Evolutionary conservation across 2,888 invertebrate species (phyloP), one percentile per base, ranked within the genome.

Genomic region (Drosophila borborema): DNA sequence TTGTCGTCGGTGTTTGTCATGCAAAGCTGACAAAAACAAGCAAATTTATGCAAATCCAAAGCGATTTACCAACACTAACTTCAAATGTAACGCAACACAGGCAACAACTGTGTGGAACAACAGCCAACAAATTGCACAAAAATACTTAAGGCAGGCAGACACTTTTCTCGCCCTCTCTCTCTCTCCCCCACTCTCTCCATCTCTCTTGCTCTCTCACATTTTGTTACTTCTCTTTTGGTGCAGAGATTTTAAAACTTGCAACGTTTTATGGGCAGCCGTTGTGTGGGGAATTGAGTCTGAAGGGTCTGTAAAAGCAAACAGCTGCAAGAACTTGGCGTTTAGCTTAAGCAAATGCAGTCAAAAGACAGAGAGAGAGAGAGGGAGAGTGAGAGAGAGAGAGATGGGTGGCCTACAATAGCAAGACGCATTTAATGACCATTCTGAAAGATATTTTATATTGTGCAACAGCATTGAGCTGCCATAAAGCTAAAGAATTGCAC

Each of bases 61-160:
- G 88, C 89, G 87, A 85, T 85, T 85, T 85, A 80, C 86, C 85
- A 89, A 88, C 90, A 86, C 89, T 90, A 83, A 86, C 89, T 83
- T 83, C 72, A 88, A 88, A 88, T 88, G 88, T 81, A 90, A 77
- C 64, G 81, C 80, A 70, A 69, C 77, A 69, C 67, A 65, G 46
- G 23, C 72, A 59, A 58, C 68, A 62, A 31, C 65, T 73, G 36
- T 59, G n/a, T 23, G 46, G 63, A 69, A 72, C 80, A 82, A 65
- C 77, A 74, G 55, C 65, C 60, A 66, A 81, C 89, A 85, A 85
- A 85, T 85, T 85, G 87, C 89, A 77, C 85, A 87, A 87, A 89
- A 85, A 89, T 84, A 85, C 90, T 85, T 85, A 87, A 82, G 85
- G 65, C 78, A 63, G 58, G 43, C 65, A 59, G 51, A 60, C 48